phyloP scores from a whole-genome alignment of 2,113 vertebrate genomes.

The Rhinolophus sinicus region DNA sequence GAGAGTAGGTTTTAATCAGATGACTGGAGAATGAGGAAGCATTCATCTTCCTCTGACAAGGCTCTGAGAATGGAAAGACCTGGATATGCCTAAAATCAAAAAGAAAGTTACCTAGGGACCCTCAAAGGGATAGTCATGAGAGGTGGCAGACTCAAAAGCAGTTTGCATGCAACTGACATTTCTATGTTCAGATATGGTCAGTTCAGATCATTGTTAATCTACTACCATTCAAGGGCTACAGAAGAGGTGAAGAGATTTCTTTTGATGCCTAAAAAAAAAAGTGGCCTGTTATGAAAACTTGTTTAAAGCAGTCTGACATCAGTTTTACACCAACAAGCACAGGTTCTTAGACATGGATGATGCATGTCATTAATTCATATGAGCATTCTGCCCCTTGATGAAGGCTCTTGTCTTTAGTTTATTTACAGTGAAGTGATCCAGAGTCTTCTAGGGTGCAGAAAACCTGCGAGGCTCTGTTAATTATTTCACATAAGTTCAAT shows the following conservation, averaged over 20 bases:
- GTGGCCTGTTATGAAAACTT: not conserved
- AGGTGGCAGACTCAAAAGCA: not conserved
- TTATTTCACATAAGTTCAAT: not conserved
- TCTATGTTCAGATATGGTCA: not conserved
- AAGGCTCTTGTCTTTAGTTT: not conserved
- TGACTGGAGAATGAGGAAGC: not conserved
- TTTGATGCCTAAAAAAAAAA: not conserved
- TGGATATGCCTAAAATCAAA: not conserved
- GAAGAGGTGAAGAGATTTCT: not conserved
- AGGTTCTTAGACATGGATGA: not conserved
- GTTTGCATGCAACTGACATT: not conserved
- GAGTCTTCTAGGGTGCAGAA: not conserved
- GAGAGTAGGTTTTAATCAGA: not conserved
- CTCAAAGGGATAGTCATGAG: not conserved
- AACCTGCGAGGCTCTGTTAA: not conserved
- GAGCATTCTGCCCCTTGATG: not conserved
- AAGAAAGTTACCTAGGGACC: not conserved
- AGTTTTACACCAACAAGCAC: not conserved
- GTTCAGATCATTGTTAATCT: not conserved
- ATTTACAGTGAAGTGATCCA: not conserved
- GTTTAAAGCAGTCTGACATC: not conserved
- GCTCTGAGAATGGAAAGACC: not conserved
- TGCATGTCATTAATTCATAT: not conserved
- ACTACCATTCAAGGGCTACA: not conserved
- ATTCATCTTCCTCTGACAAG: not conserved